Base-by-base conservation (phyloP, 2,888 invertebrate genomes). In the Ametastegia equiseti region DNA sequence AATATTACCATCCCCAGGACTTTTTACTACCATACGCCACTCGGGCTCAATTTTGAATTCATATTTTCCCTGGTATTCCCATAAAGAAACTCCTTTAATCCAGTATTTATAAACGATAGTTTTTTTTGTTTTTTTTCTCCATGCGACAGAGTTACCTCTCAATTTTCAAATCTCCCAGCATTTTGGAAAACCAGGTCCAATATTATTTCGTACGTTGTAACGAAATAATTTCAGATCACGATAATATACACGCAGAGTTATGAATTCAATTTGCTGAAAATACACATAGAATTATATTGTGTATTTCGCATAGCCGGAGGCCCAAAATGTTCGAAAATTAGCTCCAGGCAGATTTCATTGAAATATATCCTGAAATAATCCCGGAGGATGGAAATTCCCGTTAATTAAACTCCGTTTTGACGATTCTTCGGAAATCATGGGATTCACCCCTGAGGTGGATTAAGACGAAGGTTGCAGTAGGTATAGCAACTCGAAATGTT, bases 1-100 rank as follows among this genome's bases (percentile, higher is more conserved):
- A 57, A 83, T 80, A 54, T 69, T 54, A 50, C 50, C 33, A 54
- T 54, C 75, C 54, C 19, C 13, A n/a, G n/a, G n/a, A 75, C 50
- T 75, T 75, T 54, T 75, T 75, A 75, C 75, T 75, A 57, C 54
- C 36, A 2, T 4, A 33, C 36, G 33, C 50, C n/a, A n/a, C n/a
- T n/a, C n/a, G n/a, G n/a, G 57, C 50, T 57, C 54, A 50, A 75
- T 75, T 75, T 54, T 54, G 39, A 33, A 75, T 75, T 57, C 75
- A 36, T 36, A 57, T 75, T 75, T 57, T 54, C 54, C 23, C 33
- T n/a, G n/a, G 36, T 39, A 30, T 50, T 54, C 75, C 39, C 75
- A 15, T 71, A 33, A 30, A 75, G 75, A 54, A 42, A 47, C 50
- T 36, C 33, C 33, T 36, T 50, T 54, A 36, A 33, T 36, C 54